A percentile compares a stretch with the other conserved stretches of the same genome.
These are phyloP conservation scores for Morone chrysops DNA, from an alignment of 2,113 vertebrate species.

Conservation along the genomic window DNA sequence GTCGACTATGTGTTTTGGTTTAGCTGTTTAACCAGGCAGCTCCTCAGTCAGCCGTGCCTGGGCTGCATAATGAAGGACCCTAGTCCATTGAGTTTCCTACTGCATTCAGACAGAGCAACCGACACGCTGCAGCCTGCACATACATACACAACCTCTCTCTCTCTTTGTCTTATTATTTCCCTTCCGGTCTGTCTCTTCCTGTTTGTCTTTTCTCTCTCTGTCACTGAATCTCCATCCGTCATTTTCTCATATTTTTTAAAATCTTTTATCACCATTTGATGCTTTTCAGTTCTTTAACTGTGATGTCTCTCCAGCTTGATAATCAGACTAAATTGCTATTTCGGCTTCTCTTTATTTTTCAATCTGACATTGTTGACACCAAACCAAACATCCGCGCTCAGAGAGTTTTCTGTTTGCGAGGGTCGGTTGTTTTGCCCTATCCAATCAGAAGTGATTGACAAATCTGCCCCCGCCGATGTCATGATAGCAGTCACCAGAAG, in stretches of 20 bases:
- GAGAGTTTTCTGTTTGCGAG: background rate
- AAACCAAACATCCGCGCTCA: conserved; percentile 12
- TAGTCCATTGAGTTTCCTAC: conserved; percentile 78
- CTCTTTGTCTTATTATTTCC: conserved; percentile 23
- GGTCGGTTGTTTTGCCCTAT: background rate
- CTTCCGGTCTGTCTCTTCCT: conserved; percentile 33
- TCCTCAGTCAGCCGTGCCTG: conserved; percentile 74
- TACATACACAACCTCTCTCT: conserved; percentile 39
- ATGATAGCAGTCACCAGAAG: background rate
- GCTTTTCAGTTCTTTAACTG: conserved; percentile 33
- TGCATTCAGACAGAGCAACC: conserved; percentile 56
- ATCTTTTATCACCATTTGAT: conserved; percentile 37
- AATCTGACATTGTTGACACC: conserved; percentile 35
- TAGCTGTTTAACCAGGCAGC: conserved; percentile 80
- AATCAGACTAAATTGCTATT: conserved; percentile 20
- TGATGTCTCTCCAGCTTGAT: conserved; percentile 36
- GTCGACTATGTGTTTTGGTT: conserved; percentile 67
- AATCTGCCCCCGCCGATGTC: background rate
- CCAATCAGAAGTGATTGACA: background rate
- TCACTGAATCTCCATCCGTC: conserved; percentile 26
- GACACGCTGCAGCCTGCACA: conserved; percentile 54
- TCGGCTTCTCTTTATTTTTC: conserved; percentile 22
- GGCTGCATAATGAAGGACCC: conserved; percentile 82
- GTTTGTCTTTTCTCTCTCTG: conserved; percentile 27
- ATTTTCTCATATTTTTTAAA: background rate